phyloP scores from a whole-genome alignment of 2,113 vertebrate species.

The Tragulus kanchil region DNA sequence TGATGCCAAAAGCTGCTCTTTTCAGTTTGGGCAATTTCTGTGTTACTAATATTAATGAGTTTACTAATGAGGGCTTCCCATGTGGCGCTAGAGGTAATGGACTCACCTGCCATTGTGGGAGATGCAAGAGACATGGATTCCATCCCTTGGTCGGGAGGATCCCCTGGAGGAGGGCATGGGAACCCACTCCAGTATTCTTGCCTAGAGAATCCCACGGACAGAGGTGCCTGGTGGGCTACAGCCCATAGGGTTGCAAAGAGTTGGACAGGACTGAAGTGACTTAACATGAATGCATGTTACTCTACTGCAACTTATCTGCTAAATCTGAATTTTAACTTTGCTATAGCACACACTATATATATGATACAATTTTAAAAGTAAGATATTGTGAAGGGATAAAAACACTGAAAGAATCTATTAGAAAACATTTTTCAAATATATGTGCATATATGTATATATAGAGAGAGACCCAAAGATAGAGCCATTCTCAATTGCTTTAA shows the following conservation, averaged over 20 bases:
- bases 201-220: neutral
- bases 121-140: neutral
- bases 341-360: fast-evolving
- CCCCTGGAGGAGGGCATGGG: neutral
- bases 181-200: neutral
- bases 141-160: neutral
- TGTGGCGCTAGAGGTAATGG: neutral
- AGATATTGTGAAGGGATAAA: neutral
- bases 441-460: neutral
- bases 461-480: neutral
- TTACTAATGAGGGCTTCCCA: neutral
- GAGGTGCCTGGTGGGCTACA: neutral
- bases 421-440: neutral
- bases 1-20: neutral
- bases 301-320: fast-evolving
- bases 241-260: neutral
- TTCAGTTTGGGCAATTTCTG: neutral
- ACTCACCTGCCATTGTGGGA: neutral
- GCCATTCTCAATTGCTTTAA: neutral
- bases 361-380: neutral
- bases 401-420: neutral
- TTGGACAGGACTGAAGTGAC: neutral
- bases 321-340: neutral
- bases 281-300: fast-evolving
- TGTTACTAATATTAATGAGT: neutral